A percentile compares a stretch with the other conserved stretches of the same genome.
Evolutionary conservation across 1,140 invertebrate species (phyloP).

Genomic region (Myzus persicae): DNA sequence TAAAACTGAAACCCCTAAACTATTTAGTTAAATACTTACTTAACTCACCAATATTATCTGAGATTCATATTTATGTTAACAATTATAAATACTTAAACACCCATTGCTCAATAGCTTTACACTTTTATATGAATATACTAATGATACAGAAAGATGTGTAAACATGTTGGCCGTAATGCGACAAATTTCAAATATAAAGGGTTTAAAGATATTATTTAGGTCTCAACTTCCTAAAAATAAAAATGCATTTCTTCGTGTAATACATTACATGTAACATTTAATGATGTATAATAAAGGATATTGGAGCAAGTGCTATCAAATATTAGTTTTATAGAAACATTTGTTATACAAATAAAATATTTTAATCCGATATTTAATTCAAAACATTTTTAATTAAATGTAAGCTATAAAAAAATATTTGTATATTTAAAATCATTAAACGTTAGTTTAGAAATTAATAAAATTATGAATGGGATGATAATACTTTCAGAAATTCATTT

Average conservation of each 20-base stretch:
- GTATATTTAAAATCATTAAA: neutral
- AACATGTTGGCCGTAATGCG: neutral
- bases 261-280: too few relatives aligned
- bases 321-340: neutral
- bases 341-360: neutral
- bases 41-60: neutral
- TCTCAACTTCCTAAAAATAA: neutral
- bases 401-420: too few relatives aligned
- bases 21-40: neutral
- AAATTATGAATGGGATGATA: neutral
- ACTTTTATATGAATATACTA: neutral
- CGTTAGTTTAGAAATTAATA: neutral
- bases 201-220: neutral
- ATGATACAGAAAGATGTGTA: neutral
- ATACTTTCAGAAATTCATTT: neutral
- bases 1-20: neutral
- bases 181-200: neutral
- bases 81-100: neutral
- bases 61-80: neutral
- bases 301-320: neutral
- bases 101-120: neutral
- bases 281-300: neutral
- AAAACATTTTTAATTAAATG: too few relatives aligned
- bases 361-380: neutral
- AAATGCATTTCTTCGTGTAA: neutral